phyloP scores from a whole-genome alignment of 1,140 invertebrate genomes.

The Parapsyche elsis region DNA sequence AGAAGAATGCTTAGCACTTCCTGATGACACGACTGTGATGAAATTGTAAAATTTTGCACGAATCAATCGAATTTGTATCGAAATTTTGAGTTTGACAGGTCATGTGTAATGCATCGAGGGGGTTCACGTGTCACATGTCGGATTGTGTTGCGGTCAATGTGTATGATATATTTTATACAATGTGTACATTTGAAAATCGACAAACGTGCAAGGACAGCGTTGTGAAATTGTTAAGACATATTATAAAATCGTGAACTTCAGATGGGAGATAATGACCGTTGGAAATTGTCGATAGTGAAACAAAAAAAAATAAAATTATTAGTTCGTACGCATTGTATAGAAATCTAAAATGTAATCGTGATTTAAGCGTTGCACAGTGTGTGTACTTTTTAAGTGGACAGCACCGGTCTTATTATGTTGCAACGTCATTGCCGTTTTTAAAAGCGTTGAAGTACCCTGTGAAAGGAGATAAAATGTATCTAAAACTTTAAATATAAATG shows the following conservation, averaged over 20 bases:
- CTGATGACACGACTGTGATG: too few relatives aligned
- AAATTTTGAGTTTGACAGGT: background rate
- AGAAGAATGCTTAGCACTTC: too few relatives aligned
- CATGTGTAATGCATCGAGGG: background rate
- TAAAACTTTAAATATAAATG: background rate
- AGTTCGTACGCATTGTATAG: background rate
- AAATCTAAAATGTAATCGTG: background rate
- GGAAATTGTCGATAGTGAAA: background rate
- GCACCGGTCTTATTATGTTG: background rate
- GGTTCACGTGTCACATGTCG: too few relatives aligned
- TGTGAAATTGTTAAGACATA: background rate
- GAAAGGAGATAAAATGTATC: background rate
- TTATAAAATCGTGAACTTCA: slow-evolving; percentile 5
- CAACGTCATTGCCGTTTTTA: background rate
- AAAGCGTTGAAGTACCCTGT: background rate
- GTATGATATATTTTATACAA: too few relatives aligned
- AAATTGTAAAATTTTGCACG: background rate
- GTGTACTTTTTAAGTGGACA: background rate
- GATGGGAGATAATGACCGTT: slow-evolving; percentile 8
- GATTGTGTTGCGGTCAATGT: too few relatives aligned
- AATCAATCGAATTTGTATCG: background rate
- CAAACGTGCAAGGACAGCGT: slow-evolving; percentile 13
- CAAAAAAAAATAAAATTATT: background rate
- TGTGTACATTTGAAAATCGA: background rate
- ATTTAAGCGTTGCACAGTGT: background rate